Conservation (phyloP, 2,797 vertebrate genomes). For the Enteromius mattozi region DNA sequence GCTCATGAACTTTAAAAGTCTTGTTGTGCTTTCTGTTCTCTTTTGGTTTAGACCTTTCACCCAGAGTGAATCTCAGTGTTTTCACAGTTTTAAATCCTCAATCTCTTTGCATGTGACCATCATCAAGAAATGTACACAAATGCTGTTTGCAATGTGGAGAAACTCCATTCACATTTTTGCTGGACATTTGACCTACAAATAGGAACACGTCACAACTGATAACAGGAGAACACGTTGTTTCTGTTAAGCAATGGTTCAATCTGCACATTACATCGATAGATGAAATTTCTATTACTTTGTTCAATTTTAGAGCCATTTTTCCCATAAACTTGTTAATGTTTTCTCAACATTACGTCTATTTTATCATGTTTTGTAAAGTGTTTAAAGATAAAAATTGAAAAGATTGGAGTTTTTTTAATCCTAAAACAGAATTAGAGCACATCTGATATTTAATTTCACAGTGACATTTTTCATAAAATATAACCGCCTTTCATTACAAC, state of each 20-base stretch:
- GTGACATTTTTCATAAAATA: constrained; percentile 2
- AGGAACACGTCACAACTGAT: constrained; percentile 37
- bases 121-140: constrained; percentile 43
- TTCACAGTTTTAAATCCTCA: constrained; percentile 25
- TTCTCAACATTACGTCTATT: constrained; percentile 9
- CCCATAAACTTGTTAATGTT: background rate
- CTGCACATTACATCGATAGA: background rate
- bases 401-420: background rate
- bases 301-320: background rate
- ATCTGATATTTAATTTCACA: background rate
- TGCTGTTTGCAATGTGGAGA: constrained; percentile 48
- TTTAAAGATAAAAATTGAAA: background rate
- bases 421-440: constrained; percentile 13
- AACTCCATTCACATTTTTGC: constrained; percentile 56
- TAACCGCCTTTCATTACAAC: background rate
- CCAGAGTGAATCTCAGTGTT: background rate
- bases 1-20: background rate
- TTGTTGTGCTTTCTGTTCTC: background rate
- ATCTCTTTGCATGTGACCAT: background rate
- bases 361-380: background rate
- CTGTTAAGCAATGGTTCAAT: constrained; percentile 39
- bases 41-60: constrained; percentile 26
- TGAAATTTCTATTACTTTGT: background rate
- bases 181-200: constrained; percentile 56
- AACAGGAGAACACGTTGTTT: constrained; percentile 35